These are phyloP conservation scores for Stenurella melanura DNA, from an alignment of 2,888 invertebrate species.

Conservation along the genomic window DNA sequence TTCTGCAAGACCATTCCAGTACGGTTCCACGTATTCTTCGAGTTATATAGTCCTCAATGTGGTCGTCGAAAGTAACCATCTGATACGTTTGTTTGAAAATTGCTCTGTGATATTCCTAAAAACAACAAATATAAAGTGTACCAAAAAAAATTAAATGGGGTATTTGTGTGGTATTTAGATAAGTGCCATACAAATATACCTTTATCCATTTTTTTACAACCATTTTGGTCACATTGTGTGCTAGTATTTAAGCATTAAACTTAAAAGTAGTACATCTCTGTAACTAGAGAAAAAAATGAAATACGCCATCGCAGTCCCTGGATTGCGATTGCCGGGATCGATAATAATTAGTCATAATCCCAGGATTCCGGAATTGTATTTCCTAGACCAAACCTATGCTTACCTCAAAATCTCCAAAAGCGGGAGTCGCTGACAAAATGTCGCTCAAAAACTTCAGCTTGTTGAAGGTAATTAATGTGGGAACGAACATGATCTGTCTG, in stretches of 20 bases:
- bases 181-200: too few relatives aligned
- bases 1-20: conserved; percentile 77
- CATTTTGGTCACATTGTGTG: too few relatives aligned
- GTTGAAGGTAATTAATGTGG: conserved; percentile 78
- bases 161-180: too few relatives aligned
- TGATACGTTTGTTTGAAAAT: conserved; percentile 74
- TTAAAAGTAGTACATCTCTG: too few relatives aligned
- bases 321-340: too few relatives aligned
- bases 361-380: too few relatives aligned
- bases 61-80: conserved; percentile 75
- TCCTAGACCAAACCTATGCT: conserved; percentile 34
- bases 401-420: conserved; percentile 79
- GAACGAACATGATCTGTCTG: conserved; percentile 73
- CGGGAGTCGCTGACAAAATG: conserved; percentile 77
- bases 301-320: too few relatives aligned
- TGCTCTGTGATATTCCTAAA: conserved; percentile 72
- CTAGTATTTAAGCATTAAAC: too few relatives aligned
- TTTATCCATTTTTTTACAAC: too few relatives aligned
- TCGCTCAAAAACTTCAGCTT: conserved; percentile 77
- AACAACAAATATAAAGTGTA: conserved; percentile 43
- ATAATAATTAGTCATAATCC: too few relatives aligned
- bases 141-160: too few relatives aligned
- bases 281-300: too few relatives aligned
- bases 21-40: conserved; percentile 76
- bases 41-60: conserved; percentile 74